Evolutionary conservation across 2,888 invertebrate species (phyloP).

Genomic region (Unio delphinus): DNA sequence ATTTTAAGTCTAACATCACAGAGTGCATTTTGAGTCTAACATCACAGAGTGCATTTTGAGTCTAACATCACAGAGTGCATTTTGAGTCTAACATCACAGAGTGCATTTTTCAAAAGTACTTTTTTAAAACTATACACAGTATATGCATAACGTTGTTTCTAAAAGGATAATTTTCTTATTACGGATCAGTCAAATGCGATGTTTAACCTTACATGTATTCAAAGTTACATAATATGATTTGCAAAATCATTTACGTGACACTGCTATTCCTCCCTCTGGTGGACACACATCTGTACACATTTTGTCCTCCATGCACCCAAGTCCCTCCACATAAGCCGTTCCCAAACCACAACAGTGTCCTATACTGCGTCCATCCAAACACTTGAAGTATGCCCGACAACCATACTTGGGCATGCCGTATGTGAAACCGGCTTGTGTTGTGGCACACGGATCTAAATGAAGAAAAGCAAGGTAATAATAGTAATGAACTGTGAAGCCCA

Average conservation of each 20-base stretch:
- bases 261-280: slow-evolving; percentile 46
- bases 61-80: too few species aligned
- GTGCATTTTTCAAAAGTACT: too few species aligned
- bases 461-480: neutral
- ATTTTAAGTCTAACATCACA: too few species aligned
- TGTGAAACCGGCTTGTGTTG: slow-evolving; percentile 31
- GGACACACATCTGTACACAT: slow-evolving; percentile 48
- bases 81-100: too few species aligned
- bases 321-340: slow-evolving; percentile 43
- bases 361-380: slow-evolving; percentile 45
- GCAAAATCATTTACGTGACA: slow-evolving; percentile 10
- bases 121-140: too few species aligned
- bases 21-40: too few species aligned
- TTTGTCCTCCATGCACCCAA: slow-evolving; percentile 48
- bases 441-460: slow-evolving; percentile 44
- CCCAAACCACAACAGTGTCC: slow-evolving; percentile 54
- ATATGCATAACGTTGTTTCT: too few species aligned
- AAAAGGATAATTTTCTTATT: too few species aligned
- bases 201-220: too few species aligned
- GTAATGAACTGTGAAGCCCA: neutral
- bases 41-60: too few species aligned
- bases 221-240: too few species aligned
- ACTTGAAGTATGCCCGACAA: slow-evolving; percentile 54
- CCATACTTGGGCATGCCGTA: slow-evolving; percentile 41
- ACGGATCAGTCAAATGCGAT: too few species aligned